A percentile compares a stretch with the other conserved stretches of the same genome.
Evolutionary conservation across 2,888 invertebrate genomes (phyloP).

Genomic region (Proisotoma minuta): DNA sequence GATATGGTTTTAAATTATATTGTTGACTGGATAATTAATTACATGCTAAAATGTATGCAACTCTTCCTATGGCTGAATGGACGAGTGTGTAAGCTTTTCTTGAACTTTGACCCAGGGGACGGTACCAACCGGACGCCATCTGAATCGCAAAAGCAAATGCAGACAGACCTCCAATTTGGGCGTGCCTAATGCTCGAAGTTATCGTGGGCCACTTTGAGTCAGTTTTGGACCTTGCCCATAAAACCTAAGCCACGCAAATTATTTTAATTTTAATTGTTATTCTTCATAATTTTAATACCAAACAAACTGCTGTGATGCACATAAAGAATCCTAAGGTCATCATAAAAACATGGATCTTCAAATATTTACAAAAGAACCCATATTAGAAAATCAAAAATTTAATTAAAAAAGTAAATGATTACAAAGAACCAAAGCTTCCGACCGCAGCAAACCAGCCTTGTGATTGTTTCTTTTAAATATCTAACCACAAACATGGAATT

Average conservation of each 20-base stretch:
- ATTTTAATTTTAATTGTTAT: too few species aligned
- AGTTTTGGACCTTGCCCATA: neutral
- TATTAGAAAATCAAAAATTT: too few species aligned
- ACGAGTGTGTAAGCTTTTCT: neutral
- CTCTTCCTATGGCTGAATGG: neutral
- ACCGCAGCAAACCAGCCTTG: neutral
- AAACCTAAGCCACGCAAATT: too few species aligned
- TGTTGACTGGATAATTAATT: neutral
- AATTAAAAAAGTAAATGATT: too few species aligned
- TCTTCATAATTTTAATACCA: too few species aligned
- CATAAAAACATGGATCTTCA: too few species aligned
- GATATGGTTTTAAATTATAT: neutral
- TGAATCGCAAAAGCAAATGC: neutral
- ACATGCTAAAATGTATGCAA: neutral
- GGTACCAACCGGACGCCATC: neutral
- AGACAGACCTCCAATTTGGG: too few species aligned
- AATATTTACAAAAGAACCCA: too few species aligned
- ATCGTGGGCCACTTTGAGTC: neutral
- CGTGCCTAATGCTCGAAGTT: neutral
- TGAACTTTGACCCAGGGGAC: neutral
- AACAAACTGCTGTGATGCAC: too few species aligned
- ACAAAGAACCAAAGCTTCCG: neutral
- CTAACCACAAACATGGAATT: neutral
- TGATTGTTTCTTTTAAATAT: constrained; percentile 1
- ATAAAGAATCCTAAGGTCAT: too few species aligned